phyloP scores from a whole-genome alignment of 2,888 invertebrate species.

The Parapristionchus giblindavisi region DNA sequence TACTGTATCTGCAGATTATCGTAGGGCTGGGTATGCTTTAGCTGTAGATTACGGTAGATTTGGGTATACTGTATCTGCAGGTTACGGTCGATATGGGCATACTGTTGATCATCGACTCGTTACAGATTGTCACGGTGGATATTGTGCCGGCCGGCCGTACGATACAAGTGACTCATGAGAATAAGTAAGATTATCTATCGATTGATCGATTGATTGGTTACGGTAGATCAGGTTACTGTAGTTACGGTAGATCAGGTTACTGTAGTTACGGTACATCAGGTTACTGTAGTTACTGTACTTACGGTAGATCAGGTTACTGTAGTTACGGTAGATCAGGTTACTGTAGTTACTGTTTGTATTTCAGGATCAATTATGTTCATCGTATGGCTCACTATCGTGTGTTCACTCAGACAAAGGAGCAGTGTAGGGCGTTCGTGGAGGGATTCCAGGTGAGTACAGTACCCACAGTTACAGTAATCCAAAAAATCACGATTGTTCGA shows the following conservation, averaged over 20 bases:
- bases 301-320: too few relatives aligned
- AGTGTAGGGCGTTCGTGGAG: constrained; percentile 92
- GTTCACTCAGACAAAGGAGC: constrained; percentile 96
- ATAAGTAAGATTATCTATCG: too few relatives aligned
- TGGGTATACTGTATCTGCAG: too few relatives aligned
- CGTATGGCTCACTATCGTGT: constrained; percentile 98
- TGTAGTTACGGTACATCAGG: too few relatives aligned
- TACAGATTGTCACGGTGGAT: constrained; percentile 89
- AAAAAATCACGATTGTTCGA: constrained; percentile 72
- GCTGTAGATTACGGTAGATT: too few relatives aligned
- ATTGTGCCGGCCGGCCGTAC: constrained; percentile 92
- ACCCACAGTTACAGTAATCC: constrained; percentile 93
- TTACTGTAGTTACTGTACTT: too few relatives aligned
- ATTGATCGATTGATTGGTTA: background rate
- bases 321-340: background rate
- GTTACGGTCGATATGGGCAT: too few relatives aligned
- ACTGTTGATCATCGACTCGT: background rate
- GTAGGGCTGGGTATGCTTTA: too few relatives aligned
- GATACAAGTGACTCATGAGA: constrained; percentile 92
- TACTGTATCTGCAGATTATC: too few relatives aligned
- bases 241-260: too few relatives aligned
- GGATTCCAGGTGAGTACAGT: constrained; percentile 86
- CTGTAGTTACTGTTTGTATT: constrained; percentile 51
- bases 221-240: too few relatives aligned
- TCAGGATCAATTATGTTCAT: constrained; percentile 94